These are phyloP conservation scores for Mohoua ochrocephala DNA, from an alignment of 2,113 vertebrate species.

Conservation along the genomic window DNA sequence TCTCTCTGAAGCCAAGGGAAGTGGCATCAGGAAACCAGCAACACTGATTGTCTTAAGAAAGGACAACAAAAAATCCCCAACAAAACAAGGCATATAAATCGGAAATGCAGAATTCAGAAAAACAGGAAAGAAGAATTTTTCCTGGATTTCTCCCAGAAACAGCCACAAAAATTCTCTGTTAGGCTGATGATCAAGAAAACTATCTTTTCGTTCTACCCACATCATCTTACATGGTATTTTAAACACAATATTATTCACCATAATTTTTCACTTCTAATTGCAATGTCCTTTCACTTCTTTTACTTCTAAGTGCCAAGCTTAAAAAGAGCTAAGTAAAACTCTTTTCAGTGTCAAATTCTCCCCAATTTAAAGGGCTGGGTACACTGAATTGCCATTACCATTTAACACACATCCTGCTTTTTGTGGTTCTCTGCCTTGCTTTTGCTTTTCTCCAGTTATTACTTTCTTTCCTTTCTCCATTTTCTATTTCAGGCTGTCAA, in stretches of 20 bases:
- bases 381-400: background rate
- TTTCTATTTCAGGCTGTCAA: background rate
- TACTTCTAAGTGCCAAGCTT: background rate
- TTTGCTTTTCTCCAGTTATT: constrained; percentile 1
- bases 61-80: background rate
- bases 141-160: background rate
- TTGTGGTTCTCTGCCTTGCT: background rate
- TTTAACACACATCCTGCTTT: background rate
- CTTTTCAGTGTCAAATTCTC: background rate
- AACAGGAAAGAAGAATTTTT: background rate
- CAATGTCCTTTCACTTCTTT: background rate
- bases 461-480: background rate
- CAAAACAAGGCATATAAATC: background rate
- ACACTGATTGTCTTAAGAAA: background rate
- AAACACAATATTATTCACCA: background rate
- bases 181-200: background rate
- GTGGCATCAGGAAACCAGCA: background rate
- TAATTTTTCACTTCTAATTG: background rate
- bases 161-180: background rate
- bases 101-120: background rate
- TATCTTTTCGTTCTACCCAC: background rate
- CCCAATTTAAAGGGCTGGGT: background rate
- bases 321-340: background rate
- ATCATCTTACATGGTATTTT: background rate
- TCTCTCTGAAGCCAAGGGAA: background rate